These are phyloP conservation scores for Cremastinae sp. DNA, from an alignment of 2,888 invertebrate species.

Conservation along the genomic window DNA sequence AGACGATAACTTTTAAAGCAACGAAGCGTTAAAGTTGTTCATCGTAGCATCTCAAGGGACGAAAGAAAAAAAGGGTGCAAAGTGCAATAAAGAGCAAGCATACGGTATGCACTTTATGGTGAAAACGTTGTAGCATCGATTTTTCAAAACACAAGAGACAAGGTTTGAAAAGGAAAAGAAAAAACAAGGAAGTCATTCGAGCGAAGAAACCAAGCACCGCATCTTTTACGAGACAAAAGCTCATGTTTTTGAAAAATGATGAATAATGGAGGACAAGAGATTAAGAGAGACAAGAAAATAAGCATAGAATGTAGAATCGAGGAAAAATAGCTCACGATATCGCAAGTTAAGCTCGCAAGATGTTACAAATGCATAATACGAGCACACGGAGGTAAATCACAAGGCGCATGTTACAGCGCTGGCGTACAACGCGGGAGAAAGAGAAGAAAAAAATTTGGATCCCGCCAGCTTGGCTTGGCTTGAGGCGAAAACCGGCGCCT, in stretches of 20 bases:
- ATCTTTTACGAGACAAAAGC: neutral
- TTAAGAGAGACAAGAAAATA: neutral
- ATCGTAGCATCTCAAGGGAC: too few species aligned
- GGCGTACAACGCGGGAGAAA: slow-evolving; percentile 50
- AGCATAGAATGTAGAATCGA: neutral
- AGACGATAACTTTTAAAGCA: too few species aligned
- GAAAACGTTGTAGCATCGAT: neutral
- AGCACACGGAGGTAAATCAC: slow-evolving; percentile 22
- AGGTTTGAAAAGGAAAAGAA: neutral
- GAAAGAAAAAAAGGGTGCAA: neutral
- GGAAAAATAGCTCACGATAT: slow-evolving; percentile 19
- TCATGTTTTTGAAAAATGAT: neutral
- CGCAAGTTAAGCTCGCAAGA: neutral
- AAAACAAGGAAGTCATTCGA: neutral
- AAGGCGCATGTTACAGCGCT: slow-evolving; percentile 62
- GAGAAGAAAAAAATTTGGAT: slow-evolving; percentile 32
- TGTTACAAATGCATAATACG: slow-evolving; percentile 5
- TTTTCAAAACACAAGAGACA: neutral
- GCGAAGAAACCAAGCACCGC: neutral
- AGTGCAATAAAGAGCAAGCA: neutral
- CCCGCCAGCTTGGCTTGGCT: slow-evolving; percentile 51
- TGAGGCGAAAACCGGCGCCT: slow-evolving; percentile 62
- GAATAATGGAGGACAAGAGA: neutral
- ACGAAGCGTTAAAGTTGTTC: neutral
- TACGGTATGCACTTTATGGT: neutral